phyloP scores from a whole-genome alignment of 2,113 vertebrate genomes.

The Geococcyx californianus region DNA sequence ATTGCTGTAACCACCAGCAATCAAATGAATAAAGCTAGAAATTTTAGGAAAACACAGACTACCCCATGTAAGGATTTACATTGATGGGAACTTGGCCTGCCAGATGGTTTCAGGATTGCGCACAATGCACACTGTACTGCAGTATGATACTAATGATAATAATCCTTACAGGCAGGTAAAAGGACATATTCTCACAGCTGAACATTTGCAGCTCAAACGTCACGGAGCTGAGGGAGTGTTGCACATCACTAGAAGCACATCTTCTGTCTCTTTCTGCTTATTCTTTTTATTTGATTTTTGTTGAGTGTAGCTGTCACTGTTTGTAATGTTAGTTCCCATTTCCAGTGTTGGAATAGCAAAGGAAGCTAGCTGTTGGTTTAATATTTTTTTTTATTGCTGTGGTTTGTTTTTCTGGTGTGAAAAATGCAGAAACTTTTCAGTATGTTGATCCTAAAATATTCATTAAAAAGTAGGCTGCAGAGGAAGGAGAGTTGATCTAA shows the following conservation, averaged over 20 bases:
- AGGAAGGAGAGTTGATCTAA: neutral
- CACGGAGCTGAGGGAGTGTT: neutral
- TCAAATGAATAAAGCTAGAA: neutral
- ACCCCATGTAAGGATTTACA: neutral
- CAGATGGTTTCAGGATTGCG: neutral
- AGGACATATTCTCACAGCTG: neutral
- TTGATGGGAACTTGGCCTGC: neutral
- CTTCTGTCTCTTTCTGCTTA: neutral
- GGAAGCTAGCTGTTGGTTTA: neutral
- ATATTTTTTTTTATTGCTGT: neutral
- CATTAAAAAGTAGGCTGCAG: neutral
- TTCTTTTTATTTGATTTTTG: neutral
- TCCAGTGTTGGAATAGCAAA: neutral
- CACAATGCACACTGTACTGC: neutral
- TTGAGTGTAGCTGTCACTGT: neutral
- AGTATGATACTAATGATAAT: fast-evolving
- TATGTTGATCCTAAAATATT: neutral
- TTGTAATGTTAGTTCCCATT: neutral
- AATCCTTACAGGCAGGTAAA: neutral
- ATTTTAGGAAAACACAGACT: neutral
- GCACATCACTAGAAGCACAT: neutral
- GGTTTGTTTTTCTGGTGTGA: neutral
- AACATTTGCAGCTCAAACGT: neutral
- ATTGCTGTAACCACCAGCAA: neutral
- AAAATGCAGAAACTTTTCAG: neutral